phyloP scores from a whole-genome alignment of 2,113 vertebrate genomes.

The Miniopterus natalensis region DNA sequence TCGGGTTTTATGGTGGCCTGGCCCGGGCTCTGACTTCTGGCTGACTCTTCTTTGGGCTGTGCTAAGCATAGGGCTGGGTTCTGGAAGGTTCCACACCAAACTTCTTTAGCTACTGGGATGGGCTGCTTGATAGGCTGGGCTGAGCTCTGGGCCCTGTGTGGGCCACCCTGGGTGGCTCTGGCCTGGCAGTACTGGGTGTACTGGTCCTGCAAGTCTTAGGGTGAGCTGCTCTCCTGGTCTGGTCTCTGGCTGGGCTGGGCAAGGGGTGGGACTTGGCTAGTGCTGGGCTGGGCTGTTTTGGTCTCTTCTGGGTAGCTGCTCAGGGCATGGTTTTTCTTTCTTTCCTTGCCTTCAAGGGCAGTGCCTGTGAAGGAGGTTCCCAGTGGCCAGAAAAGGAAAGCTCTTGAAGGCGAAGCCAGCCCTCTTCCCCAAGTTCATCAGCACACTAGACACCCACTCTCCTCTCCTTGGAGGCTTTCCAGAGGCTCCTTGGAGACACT shows the following conservation, averaged over 20 bases:
- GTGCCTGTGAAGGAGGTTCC: background rate
- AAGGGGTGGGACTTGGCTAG: background rate
- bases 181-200: background rate
- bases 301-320: background rate
- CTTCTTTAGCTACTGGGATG: background rate
- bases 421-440: background rate
- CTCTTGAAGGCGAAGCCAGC: background rate
- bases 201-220: accelerated
- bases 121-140: background rate
- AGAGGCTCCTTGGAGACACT: background rate
- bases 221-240: background rate
- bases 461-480: background rate
- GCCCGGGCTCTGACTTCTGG: background rate
- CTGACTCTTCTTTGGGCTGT: no score
- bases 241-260: background rate
- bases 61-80: background rate
- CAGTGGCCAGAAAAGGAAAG: background rate
- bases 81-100: no score
- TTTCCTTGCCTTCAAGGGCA: background rate
- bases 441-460: background rate
- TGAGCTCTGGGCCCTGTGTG: background rate
- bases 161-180: background rate
- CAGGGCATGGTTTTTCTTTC: background rate
- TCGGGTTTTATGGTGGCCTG: background rate
- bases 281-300: background rate